These are phyloP conservation scores for Athrips mouffetella DNA, from an alignment of 2,888 invertebrate species.

Conservation along the genomic window DNA sequence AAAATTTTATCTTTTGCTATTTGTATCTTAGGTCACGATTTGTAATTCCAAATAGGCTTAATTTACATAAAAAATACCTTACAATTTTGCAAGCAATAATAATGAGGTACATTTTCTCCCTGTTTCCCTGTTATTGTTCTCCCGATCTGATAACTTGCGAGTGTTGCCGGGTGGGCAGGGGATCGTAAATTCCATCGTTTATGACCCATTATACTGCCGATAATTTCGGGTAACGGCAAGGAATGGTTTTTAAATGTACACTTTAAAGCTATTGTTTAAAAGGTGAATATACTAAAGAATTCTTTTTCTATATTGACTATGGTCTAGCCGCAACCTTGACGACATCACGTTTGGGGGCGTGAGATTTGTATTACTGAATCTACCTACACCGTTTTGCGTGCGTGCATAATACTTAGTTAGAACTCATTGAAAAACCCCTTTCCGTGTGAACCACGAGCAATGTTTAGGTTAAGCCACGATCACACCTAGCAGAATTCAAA, in stretches of 20 bases:
- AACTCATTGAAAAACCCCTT: no score
- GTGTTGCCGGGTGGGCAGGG: constrained; percentile 37
- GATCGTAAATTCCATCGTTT: constrained; percentile 65
- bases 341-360: no score
- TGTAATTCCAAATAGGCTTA: background rate
- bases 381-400: no score
- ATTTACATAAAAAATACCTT: background rate
- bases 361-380: no score
- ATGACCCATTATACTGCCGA: constrained; percentile 64
- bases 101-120: constrained; percentile 25
- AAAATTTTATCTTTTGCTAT: no score
- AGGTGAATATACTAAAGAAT: no score
- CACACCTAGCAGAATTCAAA: no score
- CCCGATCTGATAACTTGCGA: constrained; percentile 56
- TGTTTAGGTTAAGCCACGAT: no score
- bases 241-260: constrained; percentile 41
- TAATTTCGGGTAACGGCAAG: constrained; percentile 46
- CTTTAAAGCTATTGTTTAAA: background rate
- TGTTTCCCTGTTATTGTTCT: constrained; percentile 24
- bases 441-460: no score
- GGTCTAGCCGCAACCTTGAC: no score
- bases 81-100: constrained; percentile 7
- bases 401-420: no score
- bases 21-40: background rate
- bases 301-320: no score